These are phyloP conservation scores for Dufourea novaeangliae DNA, from an alignment of 1,140 invertebrate species.

Conservation along the genomic window DNA sequence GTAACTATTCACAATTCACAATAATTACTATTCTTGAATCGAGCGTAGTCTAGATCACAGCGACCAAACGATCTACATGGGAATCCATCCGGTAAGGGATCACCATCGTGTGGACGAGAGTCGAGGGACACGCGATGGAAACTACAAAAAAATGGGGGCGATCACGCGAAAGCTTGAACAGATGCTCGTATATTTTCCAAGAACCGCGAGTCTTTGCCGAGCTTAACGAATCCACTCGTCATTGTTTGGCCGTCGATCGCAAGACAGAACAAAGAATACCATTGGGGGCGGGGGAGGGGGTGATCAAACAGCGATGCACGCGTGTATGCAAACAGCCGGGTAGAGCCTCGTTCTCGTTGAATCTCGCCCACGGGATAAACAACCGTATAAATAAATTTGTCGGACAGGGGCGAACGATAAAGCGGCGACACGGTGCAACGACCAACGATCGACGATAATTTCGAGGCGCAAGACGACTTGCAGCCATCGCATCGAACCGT, in stretches of 20 bases:
- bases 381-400: slow-evolving; percentile 40
- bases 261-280: slow-evolving; percentile 21
- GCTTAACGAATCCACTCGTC: slow-evolving; percentile 16
- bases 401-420: background rate
- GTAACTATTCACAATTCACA: no score
- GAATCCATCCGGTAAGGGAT: no score
- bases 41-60: no score
- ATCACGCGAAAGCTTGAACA: background rate
- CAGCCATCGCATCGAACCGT: background rate
- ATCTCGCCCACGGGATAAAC: slow-evolving; percentile 30
- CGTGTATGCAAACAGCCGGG: slow-evolving; percentile 18
- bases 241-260: slow-evolving; percentile 12
- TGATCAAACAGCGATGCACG: slow-evolving; percentile 22
- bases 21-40: no score
- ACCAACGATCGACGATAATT: background rate
- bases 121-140: background rate
- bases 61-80: no score
- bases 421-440: background rate
- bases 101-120: no score
- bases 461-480: background rate
- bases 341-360: slow-evolving; percentile 17
- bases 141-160: background rate
- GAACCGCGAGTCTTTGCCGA: background rate
- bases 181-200: background rate
- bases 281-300: no score